Conservation (phyloP, 2,113 vertebrate genomes). For the Lates calcarifer region DNA sequence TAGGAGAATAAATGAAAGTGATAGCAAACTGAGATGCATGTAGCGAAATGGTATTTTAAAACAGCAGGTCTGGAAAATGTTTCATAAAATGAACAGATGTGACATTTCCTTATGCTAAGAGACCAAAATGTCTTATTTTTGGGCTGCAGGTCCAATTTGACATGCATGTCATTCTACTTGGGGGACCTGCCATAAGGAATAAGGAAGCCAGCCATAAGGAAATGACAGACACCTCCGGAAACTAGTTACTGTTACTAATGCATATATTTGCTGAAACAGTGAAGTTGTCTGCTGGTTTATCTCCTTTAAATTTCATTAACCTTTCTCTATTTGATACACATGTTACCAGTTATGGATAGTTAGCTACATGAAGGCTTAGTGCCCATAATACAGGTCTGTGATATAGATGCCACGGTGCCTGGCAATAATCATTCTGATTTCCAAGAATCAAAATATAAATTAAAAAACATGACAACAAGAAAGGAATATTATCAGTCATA, state of each 20-base stretch:
- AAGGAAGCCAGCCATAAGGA: no score
- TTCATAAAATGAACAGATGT: no score
- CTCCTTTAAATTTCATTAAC: neutral
- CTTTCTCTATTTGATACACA: neutral
- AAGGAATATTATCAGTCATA: no score
- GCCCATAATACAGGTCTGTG: no score
- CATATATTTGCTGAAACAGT: neutral
- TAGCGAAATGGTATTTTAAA: neutral
- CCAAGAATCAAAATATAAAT: neutral
- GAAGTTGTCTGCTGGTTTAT: neutral
- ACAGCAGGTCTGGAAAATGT: no score
- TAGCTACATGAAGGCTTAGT: neutral
- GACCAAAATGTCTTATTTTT: no score
- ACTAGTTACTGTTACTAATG: neutral
- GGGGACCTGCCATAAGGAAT: neutral
- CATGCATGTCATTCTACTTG: neutral
- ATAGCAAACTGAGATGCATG: neutral
- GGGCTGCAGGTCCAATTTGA: neutral
- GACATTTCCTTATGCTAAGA: no score
- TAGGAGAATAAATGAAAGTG: neutral
- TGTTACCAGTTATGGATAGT: neutral
- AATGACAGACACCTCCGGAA: constrained; percentile 1
- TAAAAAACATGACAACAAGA: neutral
- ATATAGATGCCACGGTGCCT: neutral
- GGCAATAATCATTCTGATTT: neutral